A percentile compares a stretch with the other conserved stretches of the same genome.
phyloP scores from a whole-genome alignment of 1,140 invertebrate species.

The Oppia nitens region DNA sequence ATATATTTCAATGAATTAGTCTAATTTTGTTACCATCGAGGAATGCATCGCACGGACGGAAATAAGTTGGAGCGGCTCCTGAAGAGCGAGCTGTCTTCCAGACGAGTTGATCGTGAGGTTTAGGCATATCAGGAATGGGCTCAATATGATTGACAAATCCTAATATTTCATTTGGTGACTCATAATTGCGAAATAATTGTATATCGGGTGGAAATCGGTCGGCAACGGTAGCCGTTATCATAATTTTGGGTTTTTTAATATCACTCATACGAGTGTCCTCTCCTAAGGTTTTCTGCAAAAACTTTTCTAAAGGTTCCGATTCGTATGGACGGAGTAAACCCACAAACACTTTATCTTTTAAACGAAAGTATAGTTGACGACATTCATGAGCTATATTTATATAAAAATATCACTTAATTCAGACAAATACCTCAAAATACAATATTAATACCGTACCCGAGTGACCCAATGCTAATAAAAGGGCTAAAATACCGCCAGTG shows the following conservation, averaged over 20 bases:
- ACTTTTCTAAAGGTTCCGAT: constrained; percentile 65
- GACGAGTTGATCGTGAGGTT: constrained; percentile 26
- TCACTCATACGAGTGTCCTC: constrained; percentile 39
- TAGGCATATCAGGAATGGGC: not conserved
- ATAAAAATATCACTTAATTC: constrained; percentile 11
- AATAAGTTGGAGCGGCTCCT: constrained; percentile 92
- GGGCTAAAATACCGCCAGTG: constrained; percentile 64
- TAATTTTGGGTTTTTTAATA: constrained; percentile 35
- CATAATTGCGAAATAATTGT: constrained; percentile 85
- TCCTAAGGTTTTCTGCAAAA: constrained; percentile 75
- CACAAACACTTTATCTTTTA: constrained; percentile 81
- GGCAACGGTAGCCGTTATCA: constrained; percentile 75
- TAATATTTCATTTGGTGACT: constrained; percentile 46
- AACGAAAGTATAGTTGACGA: constrained; percentile 68
- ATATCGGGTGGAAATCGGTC: constrained; percentile 82
- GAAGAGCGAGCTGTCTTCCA: constrained; percentile 77
- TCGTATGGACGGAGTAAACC: constrained; percentile 63
- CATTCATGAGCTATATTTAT: constrained; percentile 31
- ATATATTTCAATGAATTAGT: no score
- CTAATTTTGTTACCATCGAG: constrained; percentile 9
- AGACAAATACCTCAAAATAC: not conserved
- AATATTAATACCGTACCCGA: not conserved
- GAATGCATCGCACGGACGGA: constrained; percentile 31
- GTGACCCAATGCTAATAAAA: not conserved
- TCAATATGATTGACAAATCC: constrained; percentile 22